Conservation (phyloP, 2,113 vertebrate genomes). For the Erythrolamprus reginae region DNA sequence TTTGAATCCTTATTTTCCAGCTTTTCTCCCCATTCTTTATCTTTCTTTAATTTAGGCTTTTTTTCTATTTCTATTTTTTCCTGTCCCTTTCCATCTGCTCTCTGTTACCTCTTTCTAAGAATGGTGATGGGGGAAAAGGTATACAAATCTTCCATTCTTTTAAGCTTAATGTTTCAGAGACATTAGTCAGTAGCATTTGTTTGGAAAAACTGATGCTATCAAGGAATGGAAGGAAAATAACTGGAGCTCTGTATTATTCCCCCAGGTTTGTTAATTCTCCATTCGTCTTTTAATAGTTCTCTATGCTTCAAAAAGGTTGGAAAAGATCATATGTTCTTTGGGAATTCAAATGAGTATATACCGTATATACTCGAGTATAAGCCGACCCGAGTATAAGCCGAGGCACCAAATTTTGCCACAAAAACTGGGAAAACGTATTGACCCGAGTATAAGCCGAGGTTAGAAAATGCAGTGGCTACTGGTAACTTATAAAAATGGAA, state of each 20-base stretch:
- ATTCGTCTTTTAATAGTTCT: neutral
- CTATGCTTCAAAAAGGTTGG: neutral
- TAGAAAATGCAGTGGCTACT: too few relatives aligned
- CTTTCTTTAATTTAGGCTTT: neutral
- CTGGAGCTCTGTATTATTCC: neutral
- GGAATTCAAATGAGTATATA: neutral
- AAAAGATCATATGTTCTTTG: neutral
- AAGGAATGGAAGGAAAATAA: neutral
- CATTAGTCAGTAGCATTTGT: neutral
- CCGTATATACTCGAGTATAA: too few relatives aligned
- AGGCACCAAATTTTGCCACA: too few relatives aligned
- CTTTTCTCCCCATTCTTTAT: neutral
- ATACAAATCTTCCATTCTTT: neutral
- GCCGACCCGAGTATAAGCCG: too few relatives aligned
- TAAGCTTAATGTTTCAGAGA: neutral
- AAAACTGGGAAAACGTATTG: too few relatives aligned
- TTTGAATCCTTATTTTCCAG: neutral
- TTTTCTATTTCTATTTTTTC: neutral
- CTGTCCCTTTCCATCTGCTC: neutral
- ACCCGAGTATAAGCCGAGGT: too few relatives aligned
- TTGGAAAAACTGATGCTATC: neutral
- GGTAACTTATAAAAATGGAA: too few relatives aligned
- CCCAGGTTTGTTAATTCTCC: neutral
- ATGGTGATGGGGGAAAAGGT: neutral
- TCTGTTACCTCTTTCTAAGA: neutral